These are phyloP conservation scores for Amazona guildingii DNA, from an alignment of 2,113 vertebrate species.

Conservation along the genomic window DNA sequence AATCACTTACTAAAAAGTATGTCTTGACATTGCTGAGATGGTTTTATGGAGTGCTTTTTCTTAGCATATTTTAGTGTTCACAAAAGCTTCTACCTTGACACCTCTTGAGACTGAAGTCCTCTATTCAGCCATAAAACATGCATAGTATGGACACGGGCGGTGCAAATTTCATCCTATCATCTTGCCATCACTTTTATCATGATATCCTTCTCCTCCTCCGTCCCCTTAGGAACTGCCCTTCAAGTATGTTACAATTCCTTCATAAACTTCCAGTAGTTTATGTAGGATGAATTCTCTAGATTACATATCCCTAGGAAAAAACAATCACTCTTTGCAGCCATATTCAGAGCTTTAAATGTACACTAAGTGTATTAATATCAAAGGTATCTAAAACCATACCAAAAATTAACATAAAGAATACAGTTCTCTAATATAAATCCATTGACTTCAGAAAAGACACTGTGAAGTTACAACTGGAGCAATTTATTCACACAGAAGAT, in stretches of 20 bases:
- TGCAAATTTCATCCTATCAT: not conserved
- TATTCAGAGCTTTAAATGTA: not conserved
- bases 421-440: not conserved
- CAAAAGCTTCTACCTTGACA: not conserved
- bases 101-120: not conserved
- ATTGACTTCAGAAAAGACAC: not conserved
- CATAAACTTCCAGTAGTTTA: not conserved
- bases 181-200: not conserved
- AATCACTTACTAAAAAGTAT: not conserved
- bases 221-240: not conserved
- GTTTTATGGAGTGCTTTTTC: not conserved
- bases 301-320: not conserved
- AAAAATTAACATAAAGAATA: not conserved
- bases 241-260: not conserved
- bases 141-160: not conserved
- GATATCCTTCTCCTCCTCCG: not conserved
- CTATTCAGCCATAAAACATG: not conserved
- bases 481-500: not conserved
- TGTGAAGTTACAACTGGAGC: not conserved
- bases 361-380: not conserved
- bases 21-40: not conserved
- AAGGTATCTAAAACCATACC: not conserved
- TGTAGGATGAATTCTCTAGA: not conserved
- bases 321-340: fast-evolving
- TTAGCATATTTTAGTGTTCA: not conserved